Evolutionary conservation across 2,888 invertebrate species (phyloP).

Genomic region (Dolomedes plantarius): DNA sequence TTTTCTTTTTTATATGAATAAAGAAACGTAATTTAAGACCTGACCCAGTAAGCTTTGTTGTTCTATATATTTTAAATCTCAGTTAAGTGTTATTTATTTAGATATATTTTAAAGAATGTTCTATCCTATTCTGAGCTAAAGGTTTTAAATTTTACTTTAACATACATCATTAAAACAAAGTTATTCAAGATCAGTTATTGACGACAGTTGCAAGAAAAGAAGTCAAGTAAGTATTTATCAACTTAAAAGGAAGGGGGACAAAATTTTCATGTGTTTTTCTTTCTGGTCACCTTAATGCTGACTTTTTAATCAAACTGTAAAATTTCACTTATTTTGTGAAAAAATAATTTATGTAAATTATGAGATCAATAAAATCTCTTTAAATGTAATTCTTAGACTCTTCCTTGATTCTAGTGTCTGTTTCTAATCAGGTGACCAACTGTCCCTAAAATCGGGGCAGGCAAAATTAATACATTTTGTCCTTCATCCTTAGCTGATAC

Average conservation of each 20-base stretch:
- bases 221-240: too few species aligned
- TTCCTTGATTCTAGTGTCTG: constrained; percentile 32
- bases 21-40: too few species aligned
- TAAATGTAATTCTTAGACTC: constrained; percentile 20
- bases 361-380: constrained; percentile 21
- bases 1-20: too few species aligned
- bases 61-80: too few species aligned
- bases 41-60: too few species aligned
- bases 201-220: too few species aligned
- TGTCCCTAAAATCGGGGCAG: background rate
- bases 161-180: too few species aligned
- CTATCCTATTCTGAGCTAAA: too few species aligned
- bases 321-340: background rate
- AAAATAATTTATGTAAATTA: constrained; percentile 26
- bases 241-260: constrained; percentile 35
- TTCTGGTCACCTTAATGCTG: constrained; percentile 58
- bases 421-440: constrained; percentile 56
- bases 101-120: too few species aligned
- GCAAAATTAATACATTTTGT: constrained; percentile 20
- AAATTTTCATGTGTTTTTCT: constrained; percentile 11
- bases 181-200: too few species aligned
- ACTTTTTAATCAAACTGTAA: background rate
- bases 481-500: constrained; percentile 9
- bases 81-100: too few species aligned
- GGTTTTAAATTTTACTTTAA: too few species aligned